Conservation (phyloP, 1,140 invertebrate species). For the Zaprionus gabonicus region DNA sequence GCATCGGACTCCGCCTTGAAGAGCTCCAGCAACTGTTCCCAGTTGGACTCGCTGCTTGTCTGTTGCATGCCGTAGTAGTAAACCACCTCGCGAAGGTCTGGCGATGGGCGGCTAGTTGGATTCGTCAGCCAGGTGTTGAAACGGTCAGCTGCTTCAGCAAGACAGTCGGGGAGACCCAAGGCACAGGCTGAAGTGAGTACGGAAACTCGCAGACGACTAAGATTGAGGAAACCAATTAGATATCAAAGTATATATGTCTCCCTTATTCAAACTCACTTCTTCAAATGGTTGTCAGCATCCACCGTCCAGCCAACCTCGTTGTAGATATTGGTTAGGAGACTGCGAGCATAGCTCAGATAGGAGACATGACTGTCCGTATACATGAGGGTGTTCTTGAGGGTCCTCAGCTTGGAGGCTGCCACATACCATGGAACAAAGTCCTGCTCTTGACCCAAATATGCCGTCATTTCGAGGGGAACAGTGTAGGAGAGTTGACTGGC, state of each 20-base stretch:
- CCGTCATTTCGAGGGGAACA: slow-evolving; percentile 88
- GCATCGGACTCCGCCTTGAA: slow-evolving; percentile 91
- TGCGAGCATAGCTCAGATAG: slow-evolving; percentile 87
- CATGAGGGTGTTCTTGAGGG: slow-evolving; percentile 86
- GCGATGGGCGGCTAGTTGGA: slow-evolving; percentile 87
- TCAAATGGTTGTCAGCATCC: slow-evolving; percentile 85
- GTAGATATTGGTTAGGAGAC: slow-evolving; percentile 85
- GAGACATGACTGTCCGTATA: slow-evolving; percentile 86
- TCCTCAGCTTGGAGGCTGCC: slow-evolving; percentile 86
- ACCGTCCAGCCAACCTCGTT: slow-evolving; percentile 87
- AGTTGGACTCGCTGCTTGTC: slow-evolving; percentile 86
- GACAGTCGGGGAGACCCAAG: slow-evolving; percentile 86
- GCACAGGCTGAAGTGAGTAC: slow-evolving; percentile 87
- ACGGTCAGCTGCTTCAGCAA: slow-evolving; percentile 85
- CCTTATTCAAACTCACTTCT: slow-evolving; percentile 85
- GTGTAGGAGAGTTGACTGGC: slow-evolving; percentile 88
- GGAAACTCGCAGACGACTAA: slow-evolving; percentile 85
- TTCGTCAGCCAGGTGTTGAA: slow-evolving; percentile 87
- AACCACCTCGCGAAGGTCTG: slow-evolving; percentile 89
- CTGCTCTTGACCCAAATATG: slow-evolving; percentile 88
- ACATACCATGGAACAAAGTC: slow-evolving; percentile 91
- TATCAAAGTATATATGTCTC: neutral
- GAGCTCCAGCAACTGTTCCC: slow-evolving; percentile 90
- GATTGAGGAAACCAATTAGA: slow-evolving; percentile 55
- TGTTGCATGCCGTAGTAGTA: slow-evolving; percentile 88